A percentile compares a stretch with the other conserved stretches of the same genome.
Evolutionary conservation across 1,140 invertebrate genomes (phyloP).

Genomic region (Bombus confusus): DNA sequence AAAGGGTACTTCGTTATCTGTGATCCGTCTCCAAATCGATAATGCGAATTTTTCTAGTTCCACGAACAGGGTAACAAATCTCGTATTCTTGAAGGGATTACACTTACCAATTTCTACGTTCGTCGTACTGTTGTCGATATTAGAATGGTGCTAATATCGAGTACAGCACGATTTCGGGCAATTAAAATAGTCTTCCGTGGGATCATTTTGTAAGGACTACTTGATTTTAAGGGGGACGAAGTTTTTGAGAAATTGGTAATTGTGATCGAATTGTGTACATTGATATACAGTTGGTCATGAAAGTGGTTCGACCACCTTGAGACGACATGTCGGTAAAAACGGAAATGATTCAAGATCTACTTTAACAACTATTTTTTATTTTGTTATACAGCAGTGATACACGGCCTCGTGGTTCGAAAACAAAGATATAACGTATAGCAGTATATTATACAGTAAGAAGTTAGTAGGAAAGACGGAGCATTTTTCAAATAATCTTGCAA

Average conservation of each 20-base stretch:
- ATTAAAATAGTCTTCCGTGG: background rate
- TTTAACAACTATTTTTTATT: background rate
- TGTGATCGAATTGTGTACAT: background rate
- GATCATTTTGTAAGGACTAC: no score
- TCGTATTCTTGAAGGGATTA: background rate
- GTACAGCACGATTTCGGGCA: background rate
- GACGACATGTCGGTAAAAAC: background rate
- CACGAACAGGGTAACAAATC: conserved; percentile 13
- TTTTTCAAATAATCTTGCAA: background rate
- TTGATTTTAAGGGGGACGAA: no score
- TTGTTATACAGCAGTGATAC: background rate
- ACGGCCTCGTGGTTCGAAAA: no score
- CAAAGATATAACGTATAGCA: no score
- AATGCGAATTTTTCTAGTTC: background rate
- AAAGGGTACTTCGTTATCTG: background rate
- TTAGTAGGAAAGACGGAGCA: background rate
- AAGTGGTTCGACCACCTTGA: background rate
- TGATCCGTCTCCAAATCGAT: conserved; percentile 1
- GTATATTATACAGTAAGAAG: no score
- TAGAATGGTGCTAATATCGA: background rate
- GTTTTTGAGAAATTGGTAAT: background rate
- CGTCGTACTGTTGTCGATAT: background rate
- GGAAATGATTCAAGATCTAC: background rate
- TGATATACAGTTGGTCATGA: background rate
- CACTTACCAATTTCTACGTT: background rate